Base-by-base conservation (phyloP, 2,888 invertebrate species). In the Syritta pipiens region DNA sequence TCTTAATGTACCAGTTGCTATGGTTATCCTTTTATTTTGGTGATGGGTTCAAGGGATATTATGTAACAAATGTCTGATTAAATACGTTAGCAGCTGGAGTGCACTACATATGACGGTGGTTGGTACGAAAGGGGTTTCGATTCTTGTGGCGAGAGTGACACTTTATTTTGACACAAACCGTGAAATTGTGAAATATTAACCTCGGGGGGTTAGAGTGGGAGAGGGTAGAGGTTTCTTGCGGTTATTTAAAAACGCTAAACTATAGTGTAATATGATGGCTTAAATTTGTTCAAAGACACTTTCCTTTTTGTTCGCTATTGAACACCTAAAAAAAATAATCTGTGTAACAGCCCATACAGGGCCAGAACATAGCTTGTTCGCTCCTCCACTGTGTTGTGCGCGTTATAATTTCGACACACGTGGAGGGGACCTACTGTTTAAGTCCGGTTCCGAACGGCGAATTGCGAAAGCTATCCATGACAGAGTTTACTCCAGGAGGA, bases 61-160 rank as follows among this genome's bases (percentile, higher is more conserved):
- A 5, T 44, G 44, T 68, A 62, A 62, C 67, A 74, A 74, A 74
- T 74, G 57, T 74, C 32, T 68, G 60, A 72, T 72, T 67, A 72
- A 72, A 72, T 53, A 40, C 65, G 28, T 24, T 48, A 57, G 60
- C 74, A 67, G 62, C 65, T 57, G 65, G 53, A 35, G 10, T 26
- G 28, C 19, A 62, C 42, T 51, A 10, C 14, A 42, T 42, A 9
- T 42, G 48, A 12, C 12, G 10, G 48, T 14, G 7, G 55, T 22
- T 30, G 32, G 24, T 9, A 46, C 9, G 1, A 51, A 62, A 60
- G 44, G 60, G 51, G 35, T 46, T 67, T n/a, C n/a, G n/a, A n/a
- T n/a, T 30, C 10, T n/a, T 68, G 22, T 46, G 49, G 17, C 19
- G 19, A 37, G 10, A 20, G 40, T 59, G 44, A 32, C 48, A 57